Evolutionary conservation across 2,797 vertebrate species (phyloP).

Genomic region (Coracias cyanogaster): DNA sequence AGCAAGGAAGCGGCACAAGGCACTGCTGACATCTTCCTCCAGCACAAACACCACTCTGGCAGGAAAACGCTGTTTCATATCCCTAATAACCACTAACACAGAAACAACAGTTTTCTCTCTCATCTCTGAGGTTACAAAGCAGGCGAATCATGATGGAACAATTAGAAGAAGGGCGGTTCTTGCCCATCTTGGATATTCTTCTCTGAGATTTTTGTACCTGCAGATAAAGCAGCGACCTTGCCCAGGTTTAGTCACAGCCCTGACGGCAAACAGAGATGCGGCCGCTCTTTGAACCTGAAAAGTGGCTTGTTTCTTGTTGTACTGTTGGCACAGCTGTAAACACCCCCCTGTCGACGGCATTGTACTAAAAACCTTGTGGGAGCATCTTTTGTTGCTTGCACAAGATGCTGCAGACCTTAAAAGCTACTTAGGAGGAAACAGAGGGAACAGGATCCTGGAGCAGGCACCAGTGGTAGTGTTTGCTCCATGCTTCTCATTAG

Average conservation of each 20-base stretch:
- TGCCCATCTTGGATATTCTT: neutral
- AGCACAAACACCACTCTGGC: neutral
- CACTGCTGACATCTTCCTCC: neutral
- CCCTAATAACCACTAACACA: neutral
- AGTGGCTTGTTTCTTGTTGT: no score
- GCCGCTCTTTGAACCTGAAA: neutral
- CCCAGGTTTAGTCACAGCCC: neutral
- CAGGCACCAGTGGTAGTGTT: neutral
- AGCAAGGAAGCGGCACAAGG: neutral
- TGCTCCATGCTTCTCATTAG: neutral
- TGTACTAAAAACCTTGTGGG: neutral
- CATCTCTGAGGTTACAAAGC: neutral
- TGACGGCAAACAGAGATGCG: neutral
- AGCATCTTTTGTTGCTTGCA: neutral
- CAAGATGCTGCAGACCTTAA: neutral
- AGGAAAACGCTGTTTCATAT: neutral
- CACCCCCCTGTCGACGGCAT: neutral
- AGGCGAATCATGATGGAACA: neutral
- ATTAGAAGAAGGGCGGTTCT: neutral
- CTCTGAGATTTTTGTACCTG: neutral
- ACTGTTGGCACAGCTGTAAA: neutral
- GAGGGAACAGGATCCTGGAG: fast-evolving
- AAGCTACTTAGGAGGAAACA: fast-evolving
- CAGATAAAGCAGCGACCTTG: neutral
- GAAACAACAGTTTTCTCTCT: neutral